These are phyloP conservation scores for Erethizon dorsatum DNA, from an alignment of 2,797 vertebrate species.

Conservation along the genomic window DNA sequence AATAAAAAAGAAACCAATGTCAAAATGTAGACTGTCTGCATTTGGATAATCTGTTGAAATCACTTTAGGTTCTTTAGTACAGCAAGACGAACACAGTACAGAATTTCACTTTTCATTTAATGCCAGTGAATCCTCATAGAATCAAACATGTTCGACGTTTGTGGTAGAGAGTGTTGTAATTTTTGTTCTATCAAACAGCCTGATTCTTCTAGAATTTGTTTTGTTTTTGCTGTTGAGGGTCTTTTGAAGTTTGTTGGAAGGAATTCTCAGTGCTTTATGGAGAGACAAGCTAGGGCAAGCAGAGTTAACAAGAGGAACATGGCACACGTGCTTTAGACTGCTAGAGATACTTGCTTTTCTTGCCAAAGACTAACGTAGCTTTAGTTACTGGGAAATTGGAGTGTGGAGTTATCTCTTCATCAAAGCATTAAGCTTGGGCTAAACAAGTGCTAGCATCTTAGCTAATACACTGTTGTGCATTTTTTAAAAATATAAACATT, in stretches of 20 bases:
- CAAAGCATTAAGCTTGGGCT: neutral
- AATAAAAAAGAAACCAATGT: neutral
- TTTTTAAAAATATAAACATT: conserved; percentile 41
- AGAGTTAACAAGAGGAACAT: neutral
- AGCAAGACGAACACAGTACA: neutral
- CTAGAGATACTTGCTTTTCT: neutral
- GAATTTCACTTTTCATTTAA: conserved; percentile 2
- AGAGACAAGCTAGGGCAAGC: conserved; percentile 24
- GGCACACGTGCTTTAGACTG: neutral
- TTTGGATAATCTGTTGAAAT: conserved; percentile 4
- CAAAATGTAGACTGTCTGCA: neutral
- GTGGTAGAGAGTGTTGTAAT: neutral
- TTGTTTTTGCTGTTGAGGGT: conserved; percentile 37
- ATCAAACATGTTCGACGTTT: conserved; percentile 6
- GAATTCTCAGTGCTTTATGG: neutral
- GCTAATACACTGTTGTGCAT: neutral
- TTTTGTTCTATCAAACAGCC: neutral
- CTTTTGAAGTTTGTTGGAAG: conserved; percentile 44
- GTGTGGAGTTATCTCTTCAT: neutral
- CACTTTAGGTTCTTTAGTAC: neutral
- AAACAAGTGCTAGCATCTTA: neutral
- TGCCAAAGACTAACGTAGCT: neutral
- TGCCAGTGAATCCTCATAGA: neutral
- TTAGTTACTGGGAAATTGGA: neutral
- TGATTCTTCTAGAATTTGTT: neutral